These are phyloP conservation scores for Pocillopora grandis DNA, from an alignment of 92 coral and sea anemone species.

Conservation along the genomic window DNA sequence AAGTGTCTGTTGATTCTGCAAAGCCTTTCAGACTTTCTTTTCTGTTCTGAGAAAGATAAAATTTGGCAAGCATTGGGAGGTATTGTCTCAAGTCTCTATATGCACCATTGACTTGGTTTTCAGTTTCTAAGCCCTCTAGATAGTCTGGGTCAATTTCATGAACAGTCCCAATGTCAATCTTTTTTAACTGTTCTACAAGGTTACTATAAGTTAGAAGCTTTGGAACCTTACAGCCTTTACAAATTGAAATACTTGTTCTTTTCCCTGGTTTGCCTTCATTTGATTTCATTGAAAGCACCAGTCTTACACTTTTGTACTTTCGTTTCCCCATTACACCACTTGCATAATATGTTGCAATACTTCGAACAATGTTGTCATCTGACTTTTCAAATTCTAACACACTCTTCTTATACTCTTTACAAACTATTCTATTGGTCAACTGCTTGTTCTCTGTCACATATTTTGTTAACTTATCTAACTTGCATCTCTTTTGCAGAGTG, in stretches of 20 bases:
- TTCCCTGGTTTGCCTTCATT: constrained; percentile 22
- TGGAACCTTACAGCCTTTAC: no score
- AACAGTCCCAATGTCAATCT: no score
- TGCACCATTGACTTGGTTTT: no score
- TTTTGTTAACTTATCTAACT: constrained; percentile 39
- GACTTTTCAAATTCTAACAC: constrained; percentile 60
- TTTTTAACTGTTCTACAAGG: no score
- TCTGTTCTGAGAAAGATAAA: no score
- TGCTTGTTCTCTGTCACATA: constrained; percentile 39
- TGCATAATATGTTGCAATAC: constrained; percentile 20
- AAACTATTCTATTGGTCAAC: constrained; percentile 32
- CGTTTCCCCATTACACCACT: constrained; percentile 68
- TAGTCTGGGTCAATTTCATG: no score
- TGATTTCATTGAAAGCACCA: constrained; percentile 56
- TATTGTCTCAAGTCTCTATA: no score
- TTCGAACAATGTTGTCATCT: constrained; percentile 33
- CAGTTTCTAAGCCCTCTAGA: no score
- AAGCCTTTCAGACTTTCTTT: no score
- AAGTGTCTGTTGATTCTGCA: no score
- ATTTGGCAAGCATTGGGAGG: no score
- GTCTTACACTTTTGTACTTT: constrained; percentile 54
- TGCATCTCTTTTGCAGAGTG: constrained; percentile 57
- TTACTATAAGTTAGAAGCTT: no score
- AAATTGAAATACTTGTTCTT: constrained; percentile 46
- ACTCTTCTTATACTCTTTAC: constrained; percentile 34